A percentile compares a stretch with the other conserved stretches of the same genome.
phyloP scores from a whole-genome alignment of 1,140 invertebrate genomes.

The Cotesia chilonis region DNA sequence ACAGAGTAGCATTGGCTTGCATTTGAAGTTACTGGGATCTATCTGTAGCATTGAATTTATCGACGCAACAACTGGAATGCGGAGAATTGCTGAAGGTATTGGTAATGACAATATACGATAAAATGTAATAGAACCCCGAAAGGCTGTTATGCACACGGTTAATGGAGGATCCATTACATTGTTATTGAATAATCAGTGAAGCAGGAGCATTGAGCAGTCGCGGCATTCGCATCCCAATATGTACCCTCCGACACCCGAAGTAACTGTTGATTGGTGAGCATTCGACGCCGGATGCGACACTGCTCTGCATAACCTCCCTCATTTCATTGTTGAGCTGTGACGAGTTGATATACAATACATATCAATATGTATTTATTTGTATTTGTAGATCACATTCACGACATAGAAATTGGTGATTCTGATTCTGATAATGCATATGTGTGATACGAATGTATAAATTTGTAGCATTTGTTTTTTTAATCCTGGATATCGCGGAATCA shows the following conservation, averaged over 20 bases:
- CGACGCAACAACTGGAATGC: constrained; percentile 14
- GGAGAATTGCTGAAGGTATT: not conserved
- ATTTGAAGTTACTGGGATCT: too few relatives aligned
- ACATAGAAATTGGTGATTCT: too few relatives aligned
- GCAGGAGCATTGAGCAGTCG: constrained; percentile 23
- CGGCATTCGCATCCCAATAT: not conserved
- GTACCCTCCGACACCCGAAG: too few relatives aligned
- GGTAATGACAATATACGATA: constrained; percentile 36
- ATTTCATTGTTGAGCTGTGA: constrained; percentile 22
- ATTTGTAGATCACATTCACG: not conserved
- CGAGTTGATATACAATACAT: constrained; percentile 18
- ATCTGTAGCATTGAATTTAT: too few relatives aligned
- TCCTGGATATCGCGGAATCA: too few relatives aligned
- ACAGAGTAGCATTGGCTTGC: too few relatives aligned
- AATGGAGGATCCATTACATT: constrained; percentile 41
- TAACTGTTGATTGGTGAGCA: constrained; percentile 40
- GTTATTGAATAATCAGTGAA: constrained; percentile 42
- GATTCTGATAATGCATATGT: too few relatives aligned
- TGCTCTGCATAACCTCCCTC: constrained; percentile 9
- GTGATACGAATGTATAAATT: too few relatives aligned
- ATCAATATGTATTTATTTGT: constrained; percentile 14
- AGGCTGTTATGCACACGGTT: constrained; percentile 20
- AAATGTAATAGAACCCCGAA: constrained; percentile 33
- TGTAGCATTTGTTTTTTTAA: too few relatives aligned
- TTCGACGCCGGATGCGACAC: constrained; percentile 22